These are phyloP conservation scores for Phengaris arion DNA, from an alignment of 2,888 invertebrate genomes.

Conservation along the genomic window DNA sequence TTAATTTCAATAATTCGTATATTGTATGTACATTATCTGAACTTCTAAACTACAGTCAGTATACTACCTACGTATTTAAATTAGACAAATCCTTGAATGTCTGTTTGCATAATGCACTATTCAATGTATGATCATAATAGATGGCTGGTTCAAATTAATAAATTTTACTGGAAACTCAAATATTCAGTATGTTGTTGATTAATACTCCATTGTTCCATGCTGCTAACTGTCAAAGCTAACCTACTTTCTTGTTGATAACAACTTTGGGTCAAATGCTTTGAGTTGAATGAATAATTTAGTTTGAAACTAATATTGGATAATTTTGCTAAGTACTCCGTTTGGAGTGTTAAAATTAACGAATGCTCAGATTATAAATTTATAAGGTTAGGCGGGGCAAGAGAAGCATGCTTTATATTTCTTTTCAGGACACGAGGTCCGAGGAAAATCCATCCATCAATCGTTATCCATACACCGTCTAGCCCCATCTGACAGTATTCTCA, in stretches of 20 bases:
- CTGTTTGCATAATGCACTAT: background rate
- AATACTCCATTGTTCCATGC: constrained; percentile 29
- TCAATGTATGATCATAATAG: constrained; percentile 23
- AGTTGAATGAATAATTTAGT: constrained; percentile 31
- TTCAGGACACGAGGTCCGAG: no score
- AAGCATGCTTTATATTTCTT: no score
- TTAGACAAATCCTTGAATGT: constrained; percentile 26
- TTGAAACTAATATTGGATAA: constrained; percentile 29
- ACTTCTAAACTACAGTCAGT: constrained; percentile 7
- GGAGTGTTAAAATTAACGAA: constrained; percentile 12
- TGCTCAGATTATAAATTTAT: background rate
- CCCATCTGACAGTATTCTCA: no score
- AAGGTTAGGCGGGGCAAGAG: background rate
- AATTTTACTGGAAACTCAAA: constrained; percentile 26
- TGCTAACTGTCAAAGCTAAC: constrained; percentile 34
- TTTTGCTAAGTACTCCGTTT: constrained; percentile 13
- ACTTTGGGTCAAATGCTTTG: constrained; percentile 32
- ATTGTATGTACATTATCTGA: background rate
- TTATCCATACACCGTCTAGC: no score
- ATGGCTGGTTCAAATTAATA: constrained; percentile 25
- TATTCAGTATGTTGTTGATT: constrained; percentile 28
- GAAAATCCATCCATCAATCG: no score
- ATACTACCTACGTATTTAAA: background rate
- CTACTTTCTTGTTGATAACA: constrained; percentile 40
- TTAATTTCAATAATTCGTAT: background rate